Conservation (phyloP, 2,797 vertebrate genomes). For the Coregonus sp. region DNA sequence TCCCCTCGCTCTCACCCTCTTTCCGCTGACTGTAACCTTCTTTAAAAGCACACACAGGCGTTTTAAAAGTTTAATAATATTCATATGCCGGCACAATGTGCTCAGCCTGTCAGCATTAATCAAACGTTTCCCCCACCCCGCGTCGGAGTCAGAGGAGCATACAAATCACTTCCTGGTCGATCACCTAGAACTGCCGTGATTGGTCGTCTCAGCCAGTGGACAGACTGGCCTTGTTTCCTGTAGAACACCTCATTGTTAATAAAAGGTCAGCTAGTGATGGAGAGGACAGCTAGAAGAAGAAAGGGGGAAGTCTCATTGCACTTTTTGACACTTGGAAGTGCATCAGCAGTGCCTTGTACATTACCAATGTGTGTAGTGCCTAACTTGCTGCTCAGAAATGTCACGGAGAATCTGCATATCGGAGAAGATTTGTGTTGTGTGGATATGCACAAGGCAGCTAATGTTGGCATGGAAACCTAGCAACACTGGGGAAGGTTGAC, state of each 20-base stretch:
- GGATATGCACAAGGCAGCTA: background rate
- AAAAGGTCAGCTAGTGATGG: slow-evolving; percentile 64
- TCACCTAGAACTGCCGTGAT: slow-evolving; percentile 49
- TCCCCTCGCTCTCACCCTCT: slow-evolving; percentile 36
- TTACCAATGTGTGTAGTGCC: background rate
- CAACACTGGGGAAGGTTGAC: background rate
- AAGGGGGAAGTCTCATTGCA: slow-evolving; percentile 23
- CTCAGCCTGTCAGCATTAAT: slow-evolving; percentile 65
- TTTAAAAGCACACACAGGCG: slow-evolving; percentile 57
- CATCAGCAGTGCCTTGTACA: slow-evolving; percentile 15
- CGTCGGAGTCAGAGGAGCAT: slow-evolving; percentile 41
- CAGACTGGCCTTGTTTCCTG: slow-evolving; percentile 61
- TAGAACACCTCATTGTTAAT: slow-evolving; percentile 65
- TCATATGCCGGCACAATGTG: slow-evolving; percentile 63
- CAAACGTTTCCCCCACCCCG: slow-evolving; percentile 41
- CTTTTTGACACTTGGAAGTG: slow-evolving; percentile 34
- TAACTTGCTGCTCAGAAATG: background rate
- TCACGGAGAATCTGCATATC: background rate
- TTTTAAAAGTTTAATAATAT: slow-evolving; percentile 69
- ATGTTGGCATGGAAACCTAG: background rate
- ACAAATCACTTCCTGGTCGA: slow-evolving; percentile 51
- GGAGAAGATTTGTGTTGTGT: background rate
- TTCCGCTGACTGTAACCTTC: slow-evolving; percentile 27
- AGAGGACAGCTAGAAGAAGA: slow-evolving; percentile 44
- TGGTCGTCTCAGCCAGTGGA: slow-evolving; percentile 50